Evolutionary conservation across 2,113 vertebrate genomes (phyloP), one percentile per base, ranked within the genome.

Genomic region (Notothenia rossii): DNA sequence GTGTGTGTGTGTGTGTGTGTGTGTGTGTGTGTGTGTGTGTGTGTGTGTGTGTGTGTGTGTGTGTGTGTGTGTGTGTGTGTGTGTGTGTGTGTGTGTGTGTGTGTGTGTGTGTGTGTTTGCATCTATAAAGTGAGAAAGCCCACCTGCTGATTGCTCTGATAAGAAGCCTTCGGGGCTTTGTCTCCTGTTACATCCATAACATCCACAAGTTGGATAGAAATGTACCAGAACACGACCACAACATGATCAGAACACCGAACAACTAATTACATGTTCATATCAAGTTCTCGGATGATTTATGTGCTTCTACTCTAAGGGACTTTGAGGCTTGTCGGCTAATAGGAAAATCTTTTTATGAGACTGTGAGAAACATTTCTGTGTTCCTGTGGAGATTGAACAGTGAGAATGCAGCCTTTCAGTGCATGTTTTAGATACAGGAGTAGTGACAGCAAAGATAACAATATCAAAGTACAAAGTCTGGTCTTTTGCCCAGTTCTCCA

Each of bases 61-160:
- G 3, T 5, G 15, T 68, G 72, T 45, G 79, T 72, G 65, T 49
- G 51, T 40, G 18, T 40, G 25, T 70, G 56, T 63, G 73, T 29
- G 72, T 51, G 49, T 64, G 53, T 76, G 70, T 49, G 60, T 43
- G 33, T 40, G 36, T 59, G 49, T 63, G 73, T 15, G 74, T 49
- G 46, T 67, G 18, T 60, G 68, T 54, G 59, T 62, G 66, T 69
- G 72, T 84, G 77, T 74, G 59, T 66, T 25, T 65, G 75, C 3
- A n/a, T 78, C 70, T 76, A 60, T 77, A 73, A 82, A 83, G 75
- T 59, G 64, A 76, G 64, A 76, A 74, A 77, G 73, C 55, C 83
- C 91, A 92, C 90, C 91, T 92, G 91, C 82, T 85, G 91, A 89
- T 92, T 43, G 72, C 25, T n/a, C 66, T 81, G 87, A 93, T 91